A percentile compares a stretch with the other conserved stretches of the same genome.
These are phyloP conservation scores for Hippolais icterina DNA, from an alignment of 2,113 vertebrate genomes.

Conservation along the genomic window DNA sequence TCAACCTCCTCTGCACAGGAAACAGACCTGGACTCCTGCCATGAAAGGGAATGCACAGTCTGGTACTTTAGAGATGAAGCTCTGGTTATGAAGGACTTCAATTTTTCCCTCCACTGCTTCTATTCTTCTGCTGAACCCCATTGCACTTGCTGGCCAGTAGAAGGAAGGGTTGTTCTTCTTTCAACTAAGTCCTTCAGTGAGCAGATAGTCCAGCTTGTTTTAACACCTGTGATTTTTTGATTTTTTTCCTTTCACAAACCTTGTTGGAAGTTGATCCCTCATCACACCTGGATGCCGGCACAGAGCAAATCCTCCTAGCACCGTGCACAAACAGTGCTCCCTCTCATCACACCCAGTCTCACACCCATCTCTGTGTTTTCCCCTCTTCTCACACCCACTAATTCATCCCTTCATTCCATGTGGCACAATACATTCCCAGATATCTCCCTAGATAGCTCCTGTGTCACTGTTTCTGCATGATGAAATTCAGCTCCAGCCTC, in stretches of 20 bases:
- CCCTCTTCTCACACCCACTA: not conserved
- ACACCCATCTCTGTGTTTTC: not conserved
- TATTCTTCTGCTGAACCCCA: not conserved
- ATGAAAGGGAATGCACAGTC: not conserved
- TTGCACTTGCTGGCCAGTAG: not conserved
- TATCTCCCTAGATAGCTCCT: not conserved
- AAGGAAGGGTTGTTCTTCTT: not conserved
- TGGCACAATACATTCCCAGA: not conserved
- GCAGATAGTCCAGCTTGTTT: not conserved
- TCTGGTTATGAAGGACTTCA: not conserved
- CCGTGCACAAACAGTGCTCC: not conserved
- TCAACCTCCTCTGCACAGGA: not conserved
- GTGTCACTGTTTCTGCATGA: not conserved
- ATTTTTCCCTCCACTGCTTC: not conserved
- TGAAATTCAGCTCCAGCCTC: not conserved
- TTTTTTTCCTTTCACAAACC: not conserved
- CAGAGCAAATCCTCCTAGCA: not conserved
- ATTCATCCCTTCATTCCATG: not conserved
- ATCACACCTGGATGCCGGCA: not conserved
- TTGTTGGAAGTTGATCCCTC: not conserved
- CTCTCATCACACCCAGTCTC: not conserved
- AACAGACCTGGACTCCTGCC: not conserved
- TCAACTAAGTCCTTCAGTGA: not conserved
- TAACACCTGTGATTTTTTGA: not conserved
- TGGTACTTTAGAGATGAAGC: not conserved